A percentile compares a stretch with the other conserved stretches of the same genome.
Conservation (phyloP, 30 jellyfish, hydroid and myxozoan species). For the Nemopilema nomurai region DNA sequence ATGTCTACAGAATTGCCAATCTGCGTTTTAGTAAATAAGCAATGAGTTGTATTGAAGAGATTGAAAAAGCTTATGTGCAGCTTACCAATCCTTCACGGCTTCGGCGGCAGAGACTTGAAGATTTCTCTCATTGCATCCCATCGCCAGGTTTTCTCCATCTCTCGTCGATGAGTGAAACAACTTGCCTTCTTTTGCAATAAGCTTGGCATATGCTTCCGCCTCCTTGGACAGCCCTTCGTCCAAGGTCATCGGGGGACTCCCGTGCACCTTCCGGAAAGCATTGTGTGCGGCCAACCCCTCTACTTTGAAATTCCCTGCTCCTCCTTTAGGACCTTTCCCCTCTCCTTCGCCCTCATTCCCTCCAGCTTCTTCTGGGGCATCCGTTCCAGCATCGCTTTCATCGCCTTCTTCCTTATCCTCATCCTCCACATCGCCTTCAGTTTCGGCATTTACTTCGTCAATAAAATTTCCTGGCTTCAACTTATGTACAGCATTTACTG, state of each 20-base stretch:
- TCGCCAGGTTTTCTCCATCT: conserved; percentile 81
- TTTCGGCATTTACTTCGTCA: not conserved
- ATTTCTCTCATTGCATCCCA: conserved; percentile 71
- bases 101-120: conserved; percentile 55
- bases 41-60: too few relatives aligned
- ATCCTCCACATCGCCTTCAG: not conserved
- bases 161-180: conserved; percentile 82
- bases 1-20: too few relatives aligned
- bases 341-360: not conserved
- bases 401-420: conserved; percentile 13
- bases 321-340: not conserved
- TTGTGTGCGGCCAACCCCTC: conserved; percentile 90
- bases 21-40: too few relatives aligned
- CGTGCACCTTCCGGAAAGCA: conserved; percentile 82
- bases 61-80: too few relatives aligned
- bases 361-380: conserved; percentile 4
- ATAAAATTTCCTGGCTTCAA: not conserved
- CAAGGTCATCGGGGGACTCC: conserved; percentile 79
- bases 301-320: conserved; percentile 8
- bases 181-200: conserved; percentile 77
- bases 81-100: conserved; percentile 89
- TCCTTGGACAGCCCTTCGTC: conserved; percentile 79
- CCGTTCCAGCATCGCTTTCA: not conserved
- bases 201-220: conserved; percentile 87
- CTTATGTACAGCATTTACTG: not conserved